Conservation (phyloP, 2,113 vertebrate genomes). For the Willisornis vidua region DNA sequence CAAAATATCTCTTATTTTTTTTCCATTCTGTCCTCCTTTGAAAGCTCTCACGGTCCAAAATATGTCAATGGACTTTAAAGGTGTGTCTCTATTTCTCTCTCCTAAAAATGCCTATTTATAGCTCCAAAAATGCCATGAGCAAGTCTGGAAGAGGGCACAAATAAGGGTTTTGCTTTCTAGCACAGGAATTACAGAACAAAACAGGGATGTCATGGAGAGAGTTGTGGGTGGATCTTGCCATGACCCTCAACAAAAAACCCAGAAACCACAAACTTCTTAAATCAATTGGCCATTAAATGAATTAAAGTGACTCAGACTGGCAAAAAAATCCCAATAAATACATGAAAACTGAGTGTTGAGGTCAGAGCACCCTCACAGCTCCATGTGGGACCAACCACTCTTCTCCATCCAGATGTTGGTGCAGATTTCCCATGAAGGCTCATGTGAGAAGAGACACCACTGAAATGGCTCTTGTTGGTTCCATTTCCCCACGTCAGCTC, state of each 20-base stretch:
- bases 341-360: background rate
- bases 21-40: slow-evolving; percentile 42
- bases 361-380: background rate
- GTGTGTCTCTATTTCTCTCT: slow-evolving; percentile 6
- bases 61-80: slow-evolving; percentile 58
- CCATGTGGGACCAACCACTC: background rate
- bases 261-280: background rate
- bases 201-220: fast-evolving
- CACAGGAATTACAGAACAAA: background rate
- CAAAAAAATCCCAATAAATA: background rate
- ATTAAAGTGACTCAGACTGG: background rate
- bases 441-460: background rate
- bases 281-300: background rate
- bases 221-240: background rate
- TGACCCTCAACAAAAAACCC: background rate
- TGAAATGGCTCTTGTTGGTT: background rate
- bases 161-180: background rate
- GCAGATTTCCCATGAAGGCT: background rate
- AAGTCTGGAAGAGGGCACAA: background rate
- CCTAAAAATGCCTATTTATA: slow-evolving; percentile 18
- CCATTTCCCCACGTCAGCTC: fast-evolving
- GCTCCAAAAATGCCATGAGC: background rate
- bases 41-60: slow-evolving; percentile 59
- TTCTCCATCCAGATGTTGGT: background rate
- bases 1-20: slow-evolving; percentile 52